Conservation (phyloP, 1,140 invertebrate genomes). For the Caerostris extrusa region DNA sequence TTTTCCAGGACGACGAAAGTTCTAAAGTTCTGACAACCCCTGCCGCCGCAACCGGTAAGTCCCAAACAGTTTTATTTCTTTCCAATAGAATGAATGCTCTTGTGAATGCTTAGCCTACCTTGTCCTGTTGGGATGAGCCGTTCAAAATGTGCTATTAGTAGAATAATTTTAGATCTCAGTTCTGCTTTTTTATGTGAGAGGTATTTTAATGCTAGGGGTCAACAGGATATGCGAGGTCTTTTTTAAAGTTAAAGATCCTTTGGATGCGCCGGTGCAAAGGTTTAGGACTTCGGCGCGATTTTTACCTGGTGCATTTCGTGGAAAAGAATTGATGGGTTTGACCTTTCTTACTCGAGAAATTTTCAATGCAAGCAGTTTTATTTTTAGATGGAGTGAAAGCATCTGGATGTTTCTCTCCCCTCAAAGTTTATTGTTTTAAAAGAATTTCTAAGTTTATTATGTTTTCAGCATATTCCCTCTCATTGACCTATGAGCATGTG, state of each 20-base stretch:
- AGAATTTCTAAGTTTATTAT: too few species aligned
- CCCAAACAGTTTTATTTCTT: neutral
- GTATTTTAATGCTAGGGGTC: neutral
- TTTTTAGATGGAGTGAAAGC: neutral
- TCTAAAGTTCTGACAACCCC: neutral
- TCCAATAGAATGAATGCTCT: neutral
- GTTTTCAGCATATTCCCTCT: too few species aligned
- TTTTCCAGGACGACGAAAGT: constrained; percentile 16
- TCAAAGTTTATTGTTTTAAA: too few species aligned
- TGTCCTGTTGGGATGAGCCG: neutral
- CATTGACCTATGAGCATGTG: too few species aligned
- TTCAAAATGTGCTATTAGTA: neutral
- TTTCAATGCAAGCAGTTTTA: neutral
- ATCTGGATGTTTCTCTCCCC: neutral
- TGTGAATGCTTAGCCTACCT: neutral
- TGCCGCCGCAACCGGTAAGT: neutral
- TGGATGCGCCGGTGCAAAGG: neutral
- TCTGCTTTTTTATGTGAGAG: neutral
- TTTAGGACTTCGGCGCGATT: neutral
- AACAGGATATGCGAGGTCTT: neutral
- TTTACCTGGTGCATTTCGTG: neutral
- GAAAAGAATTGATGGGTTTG: neutral
- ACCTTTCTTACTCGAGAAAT: neutral
- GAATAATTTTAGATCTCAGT: neutral
- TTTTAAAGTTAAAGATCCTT: neutral